Evolutionary conservation across 2,797 vertebrate species (phyloP), one percentile per base, ranked within the genome.

Genomic region (Gymnoscopelus braueri): DNA sequence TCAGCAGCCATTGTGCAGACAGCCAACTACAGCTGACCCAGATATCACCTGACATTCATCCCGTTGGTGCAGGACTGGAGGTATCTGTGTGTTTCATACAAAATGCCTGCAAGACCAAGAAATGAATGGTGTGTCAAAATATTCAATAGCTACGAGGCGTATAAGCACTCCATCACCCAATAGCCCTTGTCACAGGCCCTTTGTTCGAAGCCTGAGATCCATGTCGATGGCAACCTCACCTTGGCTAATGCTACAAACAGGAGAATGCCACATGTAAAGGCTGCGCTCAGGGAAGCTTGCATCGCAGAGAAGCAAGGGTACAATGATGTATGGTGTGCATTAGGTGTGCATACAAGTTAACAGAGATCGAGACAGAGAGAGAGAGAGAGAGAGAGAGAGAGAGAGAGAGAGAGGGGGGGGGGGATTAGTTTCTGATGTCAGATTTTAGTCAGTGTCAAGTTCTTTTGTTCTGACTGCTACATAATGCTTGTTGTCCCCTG

Each of bases 51-150:
- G 80, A 75, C 81, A 80, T 86, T 65, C 50, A 54, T 71, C 53
- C 78, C 70, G 74, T 60, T 8, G 32, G 60, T 59, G 23, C 49
- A 68, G 52, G 61, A 80, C 80, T 63, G 57, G 47, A 76, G 75
- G 78, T 82, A 77, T 87, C 83, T 74, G 65, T 77, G 77, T 63
- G n/a, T 74, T 73, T 26, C 2, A 1, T 62, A 57, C 32, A 70
- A 76, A 29, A 66, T 26, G 2, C 29, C 11, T 39, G 14, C 47
- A 67, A 68, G 53, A 74, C 68, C 19, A 65, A 69, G 52, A 75
- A 82, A 87, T 74, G 47, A 83, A 87, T 88, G 2, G 64, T 83
- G 84, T 81, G 84, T 84, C 87, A 81, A 65, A 57, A 2, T 7
- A 78, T 74, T 83, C 76, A 5, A 88, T 81, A 71, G 66, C 72